Evolutionary conservation across 2,113 vertebrate species (phyloP).

Genomic region (Entomyzon cyanotis): DNA sequence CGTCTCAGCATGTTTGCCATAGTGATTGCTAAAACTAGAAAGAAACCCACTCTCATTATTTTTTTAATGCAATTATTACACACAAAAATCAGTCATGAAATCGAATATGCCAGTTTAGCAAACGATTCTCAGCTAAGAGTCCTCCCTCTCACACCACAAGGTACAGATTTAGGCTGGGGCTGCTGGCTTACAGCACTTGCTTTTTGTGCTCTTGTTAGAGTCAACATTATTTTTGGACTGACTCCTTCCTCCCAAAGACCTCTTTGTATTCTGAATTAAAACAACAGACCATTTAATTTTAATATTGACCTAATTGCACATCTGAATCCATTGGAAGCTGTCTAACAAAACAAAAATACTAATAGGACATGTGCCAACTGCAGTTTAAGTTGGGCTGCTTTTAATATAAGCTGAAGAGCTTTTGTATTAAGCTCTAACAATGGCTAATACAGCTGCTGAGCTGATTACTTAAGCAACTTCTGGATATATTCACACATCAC

Average conservation of each 20-base stretch:
- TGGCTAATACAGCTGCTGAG: conserved; percentile 27
- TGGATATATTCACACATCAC: conserved; percentile 47
- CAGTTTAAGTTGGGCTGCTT: conserved; percentile 45
- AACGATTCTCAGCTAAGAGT: not conserved
- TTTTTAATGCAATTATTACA: conserved; percentile 45
- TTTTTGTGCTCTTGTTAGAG: not conserved
- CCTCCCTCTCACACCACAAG: not conserved
- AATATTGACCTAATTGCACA: conserved; percentile 48
- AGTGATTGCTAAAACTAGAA: conserved; percentile 19
- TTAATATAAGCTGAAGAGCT: conserved; percentile 63
- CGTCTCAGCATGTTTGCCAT: not conserved
- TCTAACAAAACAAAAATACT: conserved; percentile 55
- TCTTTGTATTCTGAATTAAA: conserved; percentile 44
- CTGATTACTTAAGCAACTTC: conserved; percentile 71
- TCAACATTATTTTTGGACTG: not conserved
- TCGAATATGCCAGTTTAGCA: conserved; percentile 43
- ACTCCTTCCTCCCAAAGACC: not conserved
- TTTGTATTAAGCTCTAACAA: conserved; percentile 66
- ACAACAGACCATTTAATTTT: conserved; percentile 65
- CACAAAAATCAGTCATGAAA: conserved; percentile 44
- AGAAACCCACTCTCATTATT: conserved; percentile 8
- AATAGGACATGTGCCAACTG: conserved; percentile 54
- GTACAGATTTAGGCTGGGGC: not conserved
- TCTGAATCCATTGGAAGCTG: conserved; percentile 50
- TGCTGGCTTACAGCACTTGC: not conserved